Conservation (phyloP, 1,140 invertebrate genomes). For the Luehdorfia chinensis region DNA sequence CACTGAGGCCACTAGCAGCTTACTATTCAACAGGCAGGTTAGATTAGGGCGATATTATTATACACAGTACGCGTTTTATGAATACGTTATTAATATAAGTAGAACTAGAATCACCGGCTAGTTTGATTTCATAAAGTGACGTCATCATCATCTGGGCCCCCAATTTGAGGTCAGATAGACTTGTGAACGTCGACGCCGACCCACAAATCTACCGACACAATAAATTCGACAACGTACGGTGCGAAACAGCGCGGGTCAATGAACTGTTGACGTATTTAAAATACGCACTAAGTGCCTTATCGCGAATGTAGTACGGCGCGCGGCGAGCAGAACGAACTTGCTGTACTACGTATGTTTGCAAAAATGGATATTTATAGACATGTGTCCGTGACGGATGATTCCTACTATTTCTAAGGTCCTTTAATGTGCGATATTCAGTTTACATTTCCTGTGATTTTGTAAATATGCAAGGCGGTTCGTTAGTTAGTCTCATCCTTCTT, state of each 20-base stretch:
- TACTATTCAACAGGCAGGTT: constrained; percentile 63
- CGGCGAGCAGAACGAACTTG: constrained; percentile 51
- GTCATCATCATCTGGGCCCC: constrained; percentile 64
- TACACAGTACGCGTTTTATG: constrained; percentile 59
- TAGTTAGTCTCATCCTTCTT: no score
- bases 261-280: constrained; percentile 75
- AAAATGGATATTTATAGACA: constrained; percentile 69
- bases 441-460: no score
- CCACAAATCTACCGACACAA: constrained; percentile 75
- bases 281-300: constrained; percentile 74
- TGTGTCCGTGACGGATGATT: constrained; percentile 68
- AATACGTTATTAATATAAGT: constrained; percentile 50
- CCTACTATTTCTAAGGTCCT: constrained; percentile 64
- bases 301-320: constrained; percentile 66
- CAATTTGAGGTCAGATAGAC: constrained; percentile 62
- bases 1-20: constrained; percentile 45
- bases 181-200: constrained; percentile 50
- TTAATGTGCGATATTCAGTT: no score
- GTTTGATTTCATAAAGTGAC: constrained; percentile 60
- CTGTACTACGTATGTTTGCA: constrained; percentile 62
- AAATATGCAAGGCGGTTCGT: no score
- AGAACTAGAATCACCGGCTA: constrained; percentile 70
- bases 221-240: constrained; percentile 69
- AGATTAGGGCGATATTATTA: constrained; percentile 70
- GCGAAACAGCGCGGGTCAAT: constrained; percentile 66